Conservation (phyloP, 92 coral and sea anemone genomes). For the Epizoanthus fatuus region DNA sequence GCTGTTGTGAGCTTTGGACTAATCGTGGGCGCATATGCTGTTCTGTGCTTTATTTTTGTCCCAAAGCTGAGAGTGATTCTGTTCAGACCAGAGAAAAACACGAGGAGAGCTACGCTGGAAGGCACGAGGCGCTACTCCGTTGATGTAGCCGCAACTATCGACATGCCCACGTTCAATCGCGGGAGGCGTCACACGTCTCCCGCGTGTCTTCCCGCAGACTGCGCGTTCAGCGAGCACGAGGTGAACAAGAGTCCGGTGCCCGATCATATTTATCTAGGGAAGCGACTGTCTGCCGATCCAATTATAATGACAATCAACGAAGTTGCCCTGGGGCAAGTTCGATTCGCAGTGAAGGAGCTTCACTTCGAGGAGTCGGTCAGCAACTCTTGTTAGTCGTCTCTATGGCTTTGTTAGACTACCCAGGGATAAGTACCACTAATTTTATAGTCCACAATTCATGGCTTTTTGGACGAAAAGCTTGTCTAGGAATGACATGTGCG, state of each 20-base stretch:
- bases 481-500: too few species aligned
- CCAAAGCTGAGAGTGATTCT: conserved; percentile 92
- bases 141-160: conserved; percentile 78
- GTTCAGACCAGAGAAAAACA: conserved; percentile 94
- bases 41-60: conserved; percentile 82
- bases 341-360: not conserved
- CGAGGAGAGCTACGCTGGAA: conserved; percentile 84
- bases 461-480: too few species aligned
- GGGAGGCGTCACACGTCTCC: conserved; percentile 53
- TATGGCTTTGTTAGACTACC: too few species aligned
- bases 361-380: not conserved
- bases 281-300: not conserved
- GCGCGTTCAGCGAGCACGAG: not conserved
- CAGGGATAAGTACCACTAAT: too few species aligned
- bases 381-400: too few species aligned
- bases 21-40: conserved; percentile 80
- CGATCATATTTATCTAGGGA: not conserved
- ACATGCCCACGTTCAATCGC: conserved; percentile 35
- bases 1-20: conserved; percentile 71
- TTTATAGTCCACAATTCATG: too few species aligned
- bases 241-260: not conserved
- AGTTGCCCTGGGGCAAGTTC: conserved; percentile 4
- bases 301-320: conserved; percentile 28
- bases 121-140: conserved; percentile 89
- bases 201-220: conserved; percentile 44